These are phyloP conservation scores for Adrianichthys oophorus DNA, from an alignment of 2,797 vertebrate genomes.

Conservation along the genomic window DNA sequence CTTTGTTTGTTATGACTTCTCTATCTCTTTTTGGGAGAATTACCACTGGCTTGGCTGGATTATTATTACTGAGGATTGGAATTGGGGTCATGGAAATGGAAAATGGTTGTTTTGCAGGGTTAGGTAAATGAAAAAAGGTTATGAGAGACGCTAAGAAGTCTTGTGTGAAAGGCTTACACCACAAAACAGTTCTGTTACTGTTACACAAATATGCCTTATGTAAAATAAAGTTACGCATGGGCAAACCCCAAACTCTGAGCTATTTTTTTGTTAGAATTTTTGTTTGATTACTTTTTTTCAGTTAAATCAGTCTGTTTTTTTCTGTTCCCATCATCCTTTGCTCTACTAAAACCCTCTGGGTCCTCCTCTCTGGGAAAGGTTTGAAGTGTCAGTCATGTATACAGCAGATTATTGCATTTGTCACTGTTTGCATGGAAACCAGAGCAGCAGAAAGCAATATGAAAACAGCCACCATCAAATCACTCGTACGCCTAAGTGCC, in stretches of 20 bases:
- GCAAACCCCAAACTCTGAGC: constrained; percentile 22
- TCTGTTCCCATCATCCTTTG: constrained; percentile 1
- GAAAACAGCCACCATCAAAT: constrained; percentile 47
- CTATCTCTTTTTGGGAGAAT: constrained; percentile 37
- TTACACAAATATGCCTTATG: constrained; percentile 25
- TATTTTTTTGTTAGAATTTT: constrained; percentile 17
- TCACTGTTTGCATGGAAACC: constrained; percentile 70
- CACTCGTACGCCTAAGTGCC: constrained; percentile 44
- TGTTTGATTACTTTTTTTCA: constrained; percentile 15
- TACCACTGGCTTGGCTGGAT: constrained; percentile 11
- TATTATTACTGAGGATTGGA: constrained; percentile 45
- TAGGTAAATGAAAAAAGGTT: constrained; percentile 61
- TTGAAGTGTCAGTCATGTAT: constrained; percentile 43
- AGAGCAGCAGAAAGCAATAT: constrained; percentile 49
- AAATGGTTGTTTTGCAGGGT: constrained; percentile 46
- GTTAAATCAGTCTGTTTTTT: neutral
- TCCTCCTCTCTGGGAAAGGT: constrained; percentile 27
- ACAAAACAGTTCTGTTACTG: constrained; percentile 32
- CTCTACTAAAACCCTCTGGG: constrained; percentile 27
- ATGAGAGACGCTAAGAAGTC: constrained; percentile 45
- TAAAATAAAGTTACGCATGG: constrained; percentile 26
- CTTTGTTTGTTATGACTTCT: constrained; percentile 60
- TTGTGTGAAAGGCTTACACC: constrained; percentile 17
- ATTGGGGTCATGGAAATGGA: constrained; percentile 46
- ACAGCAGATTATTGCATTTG: constrained; percentile 62